These are phyloP conservation scores for Macrosiphum euphorbiae DNA, from an alignment of 2,888 invertebrate genomes.

Conservation along the genomic window DNA sequence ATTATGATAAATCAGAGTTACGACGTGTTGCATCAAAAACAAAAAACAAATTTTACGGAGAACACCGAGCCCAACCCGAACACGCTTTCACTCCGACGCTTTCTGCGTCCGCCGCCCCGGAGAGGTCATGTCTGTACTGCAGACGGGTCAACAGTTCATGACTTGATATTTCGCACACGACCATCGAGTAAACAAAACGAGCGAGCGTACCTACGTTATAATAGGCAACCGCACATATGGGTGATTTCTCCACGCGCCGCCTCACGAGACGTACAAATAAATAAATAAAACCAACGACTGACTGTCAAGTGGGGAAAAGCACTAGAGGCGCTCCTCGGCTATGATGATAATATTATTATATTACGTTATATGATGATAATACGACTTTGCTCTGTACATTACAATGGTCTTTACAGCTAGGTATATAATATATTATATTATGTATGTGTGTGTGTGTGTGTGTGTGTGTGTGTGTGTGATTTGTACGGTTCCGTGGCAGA, in stretches of 20 bases:
- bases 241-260: slow-evolving; percentile 40
- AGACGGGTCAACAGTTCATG: slow-evolving; percentile 53
- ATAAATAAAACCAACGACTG: slow-evolving; percentile 7
- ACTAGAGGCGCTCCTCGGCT: background rate
- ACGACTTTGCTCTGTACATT: background rate
- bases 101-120: slow-evolving; percentile 21
- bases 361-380: background rate
- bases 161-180: slow-evolving; percentile 60
- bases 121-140: background rate
- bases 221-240: slow-evolving; percentile 18
- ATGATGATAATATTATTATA: background rate
- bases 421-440: background rate
- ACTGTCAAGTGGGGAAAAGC: background rate
- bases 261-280: background rate
- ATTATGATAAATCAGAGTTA: slow-evolving; percentile 18
- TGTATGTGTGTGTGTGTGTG: background rate
- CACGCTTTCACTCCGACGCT: slow-evolving; percentile 45
- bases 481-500: background rate
- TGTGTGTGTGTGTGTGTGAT: background rate
- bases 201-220: background rate
- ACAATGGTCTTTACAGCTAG: background rate
- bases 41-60: slow-evolving; percentile 9
- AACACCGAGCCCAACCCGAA: slow-evolving; percentile 18
- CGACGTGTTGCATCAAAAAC: slow-evolving; percentile 4
- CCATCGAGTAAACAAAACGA: slow-evolving; percentile 29